Base-by-base conservation (phyloP, 2,797 vertebrate genomes). In the Graptemys geographica region DNA sequence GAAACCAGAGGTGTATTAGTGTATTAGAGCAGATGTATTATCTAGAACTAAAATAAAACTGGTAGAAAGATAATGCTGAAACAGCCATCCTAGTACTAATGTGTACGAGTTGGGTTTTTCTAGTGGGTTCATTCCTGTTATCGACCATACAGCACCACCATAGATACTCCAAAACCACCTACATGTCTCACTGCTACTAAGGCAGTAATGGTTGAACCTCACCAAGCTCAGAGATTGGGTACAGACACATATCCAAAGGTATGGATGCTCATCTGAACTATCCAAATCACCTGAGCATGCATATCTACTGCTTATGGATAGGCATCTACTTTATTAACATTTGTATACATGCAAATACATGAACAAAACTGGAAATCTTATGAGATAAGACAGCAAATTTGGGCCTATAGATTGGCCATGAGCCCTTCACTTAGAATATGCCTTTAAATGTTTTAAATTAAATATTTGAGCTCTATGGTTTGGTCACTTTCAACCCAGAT, bases 361-460 rank as follows among this genome's bases (percentile, higher is more conserved):
- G 23, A 1, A 28, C 44, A n/a, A 81, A 83, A 88, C 5, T 91
- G 21, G 31, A 94, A 51, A 2, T 4, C 52, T 23, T 37, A 1
- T 88, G 41, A 37, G n/a, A 72, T 18, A 37, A 74, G 74, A 96
- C 84, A 90, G 7, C 28, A 65, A 79, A 74, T 16, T 19, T 9
- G 49, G 41, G 11, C 33, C 74, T 78, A 11, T 6, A 11, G 41
- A 65, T 80, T 86, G 90, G 2, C 28, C 11, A n/a, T 1, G 3
- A 86, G 21, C 4, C 49, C 83, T 27, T 56, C 0, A 33, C 69
- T 78, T 90, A 79, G 51, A 51, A 8, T n/a, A 5, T 69, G 81
- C 44, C 57, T 89, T 88, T n/a, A 91, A 4, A 19, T 1, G 28
- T 95, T 94, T 92, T 31, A 88, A 78, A 78, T n/a, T 62, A 51